These are phyloP conservation scores for Phanerotoma sp. DNA, from an alignment of 2,888 invertebrate species.

Conservation along the genomic window DNA sequence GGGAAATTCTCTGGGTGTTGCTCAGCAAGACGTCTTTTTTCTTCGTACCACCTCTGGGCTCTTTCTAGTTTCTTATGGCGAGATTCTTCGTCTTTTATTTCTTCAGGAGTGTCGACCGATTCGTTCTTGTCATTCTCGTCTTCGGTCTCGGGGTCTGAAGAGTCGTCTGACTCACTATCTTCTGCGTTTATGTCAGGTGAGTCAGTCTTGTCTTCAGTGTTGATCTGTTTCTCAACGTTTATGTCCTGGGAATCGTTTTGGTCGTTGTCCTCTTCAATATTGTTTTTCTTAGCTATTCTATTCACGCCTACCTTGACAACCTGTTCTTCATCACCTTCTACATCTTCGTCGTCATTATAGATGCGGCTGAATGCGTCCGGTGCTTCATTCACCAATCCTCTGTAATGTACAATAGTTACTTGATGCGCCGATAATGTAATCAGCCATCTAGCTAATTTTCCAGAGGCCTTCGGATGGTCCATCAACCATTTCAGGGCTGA, in stretches of 20 bases:
- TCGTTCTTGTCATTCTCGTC: conserved; percentile 3
- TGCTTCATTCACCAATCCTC: conserved; percentile 28
- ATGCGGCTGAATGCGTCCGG: conserved; percentile 25
- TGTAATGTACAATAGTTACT: conserved; percentile 19
- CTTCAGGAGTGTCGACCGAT: conserved; percentile 14
- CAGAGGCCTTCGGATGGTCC: background rate
- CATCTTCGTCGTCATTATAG: conserved; percentile 5
- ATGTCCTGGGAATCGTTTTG: too few relatives aligned
- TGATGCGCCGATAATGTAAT: conserved; percentile 23
- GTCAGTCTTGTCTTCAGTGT: too few relatives aligned
- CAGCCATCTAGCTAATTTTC: conserved; percentile 25
- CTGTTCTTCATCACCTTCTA: too few relatives aligned
- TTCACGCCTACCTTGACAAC: too few relatives aligned
- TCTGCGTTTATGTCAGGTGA: too few relatives aligned
- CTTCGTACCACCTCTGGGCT: conserved; percentile 25
- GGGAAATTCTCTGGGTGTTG: conserved; percentile 9
- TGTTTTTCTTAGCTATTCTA: too few relatives aligned
- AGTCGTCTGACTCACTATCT: too few relatives aligned
- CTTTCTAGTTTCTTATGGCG: too few relatives aligned
- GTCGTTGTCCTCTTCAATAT: too few relatives aligned
- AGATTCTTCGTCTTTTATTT: conserved; percentile 18
- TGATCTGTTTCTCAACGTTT: too few relatives aligned
- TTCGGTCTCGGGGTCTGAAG: too few relatives aligned
- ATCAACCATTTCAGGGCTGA: background rate
- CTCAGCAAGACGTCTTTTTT: conserved; percentile 4